Evolutionary conservation across 1,140 invertebrate species (phyloP), one percentile per base, ranked within the genome.

Genomic region (Varroa destructor): DNA sequence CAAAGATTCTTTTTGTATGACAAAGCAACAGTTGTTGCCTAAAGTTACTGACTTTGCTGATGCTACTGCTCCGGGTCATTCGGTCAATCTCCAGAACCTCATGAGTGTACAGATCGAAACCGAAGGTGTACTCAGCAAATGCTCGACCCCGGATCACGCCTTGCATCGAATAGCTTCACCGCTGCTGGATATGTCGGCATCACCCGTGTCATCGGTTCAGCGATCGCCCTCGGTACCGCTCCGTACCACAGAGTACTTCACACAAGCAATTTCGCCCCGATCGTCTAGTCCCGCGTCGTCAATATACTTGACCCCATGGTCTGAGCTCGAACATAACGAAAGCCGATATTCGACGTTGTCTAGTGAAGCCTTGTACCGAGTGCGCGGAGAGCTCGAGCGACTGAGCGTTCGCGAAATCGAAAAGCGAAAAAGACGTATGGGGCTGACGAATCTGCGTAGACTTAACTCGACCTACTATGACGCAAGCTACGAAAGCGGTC

Each of bases 11-110:
- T 25, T 25, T 25, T 25, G 25, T 25, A 25, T 25, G 25, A 25
- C 25, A 25, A 25, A 25, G 25, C 25, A 25, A 25, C 25, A 25
- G 25, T 25, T 25, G 25, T 25, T 25, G 25, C 25, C 25, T 25
- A 25, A 25, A 25, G 25, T 25, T 25, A 25, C 25, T 25, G 25
- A 25, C 25, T 25, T 25, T 25, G 8, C 4, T 8, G 3, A 3
- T 8, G 61, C 61, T 12, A 40, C 12, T 8, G 37, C 61, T 37
- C 40, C 40, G 14, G 12, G 5, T 10, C 40, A 67, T 67, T 36
- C 57, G 40, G 36, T 67, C 61, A 46, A 67, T 67, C 61, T 67
- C 61, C 12, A 40, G 61, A 67, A 67, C 40, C 61, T 67, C 61
- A 67, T 67, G 12, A 67, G 61, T 67, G 61, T 37, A 40, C 40